phyloP scores from a whole-genome alignment of 2,888 invertebrate genomes.

The Melanophora roralis region DNA sequence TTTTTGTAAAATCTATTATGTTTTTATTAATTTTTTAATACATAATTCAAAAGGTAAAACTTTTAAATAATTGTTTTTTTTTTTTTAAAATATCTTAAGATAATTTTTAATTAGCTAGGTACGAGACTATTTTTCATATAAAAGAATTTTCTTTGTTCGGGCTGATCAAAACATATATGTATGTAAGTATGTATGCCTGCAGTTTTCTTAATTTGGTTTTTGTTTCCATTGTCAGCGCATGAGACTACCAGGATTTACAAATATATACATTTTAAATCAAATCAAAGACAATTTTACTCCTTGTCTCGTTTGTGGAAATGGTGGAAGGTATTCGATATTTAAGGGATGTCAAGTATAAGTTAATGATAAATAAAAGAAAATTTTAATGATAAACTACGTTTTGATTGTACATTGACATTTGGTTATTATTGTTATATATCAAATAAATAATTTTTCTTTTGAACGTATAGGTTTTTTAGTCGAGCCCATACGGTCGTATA shows the following conservation, averaged over 20 bases:
- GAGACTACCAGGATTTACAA: slow-evolving; percentile 50
- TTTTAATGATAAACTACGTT: no score
- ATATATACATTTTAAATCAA: slow-evolving; percentile 42
- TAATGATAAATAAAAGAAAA: no score
- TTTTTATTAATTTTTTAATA: no score
- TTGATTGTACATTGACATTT: no score
- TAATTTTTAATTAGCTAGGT: no score
- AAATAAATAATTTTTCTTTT: no score
- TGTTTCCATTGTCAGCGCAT: slow-evolving; percentile 42
- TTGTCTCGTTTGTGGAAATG: slow-evolving; percentile 22
- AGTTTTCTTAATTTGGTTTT: slow-evolving; percentile 19
- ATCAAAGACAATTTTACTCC: slow-evolving; percentile 17
- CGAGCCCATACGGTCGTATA: no score
- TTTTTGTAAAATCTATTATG: no score
- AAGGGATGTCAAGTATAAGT: slow-evolving; percentile 51
- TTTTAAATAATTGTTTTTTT: not conserved
- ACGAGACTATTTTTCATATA: not conserved
- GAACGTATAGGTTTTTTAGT: no score
- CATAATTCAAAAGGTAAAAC: no score
- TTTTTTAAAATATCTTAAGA: not conserved
- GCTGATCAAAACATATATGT: slow-evolving; percentile 2
- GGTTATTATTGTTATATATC: no score
- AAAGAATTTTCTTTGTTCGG: slow-evolving; percentile 48
- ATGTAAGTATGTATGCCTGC: not conserved
- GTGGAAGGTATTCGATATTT: slow-evolving; percentile 35